These are phyloP conservation scores for Callithrix jacchus DNA, from an alignment of 2,113 vertebrate species.

Conservation along the genomic window DNA sequence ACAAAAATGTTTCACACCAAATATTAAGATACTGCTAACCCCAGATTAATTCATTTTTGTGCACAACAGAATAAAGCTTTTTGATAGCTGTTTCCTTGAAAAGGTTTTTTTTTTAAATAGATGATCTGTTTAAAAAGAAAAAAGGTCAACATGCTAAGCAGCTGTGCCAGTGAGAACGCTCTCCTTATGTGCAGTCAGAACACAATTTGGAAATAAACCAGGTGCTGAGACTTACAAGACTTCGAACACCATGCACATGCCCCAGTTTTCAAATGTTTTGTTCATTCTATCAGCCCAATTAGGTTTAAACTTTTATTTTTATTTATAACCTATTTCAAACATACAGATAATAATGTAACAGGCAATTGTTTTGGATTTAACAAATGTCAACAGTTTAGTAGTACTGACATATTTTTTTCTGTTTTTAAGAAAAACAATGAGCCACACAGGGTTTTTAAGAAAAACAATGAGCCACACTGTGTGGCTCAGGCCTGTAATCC, in stretches of 20 bases:
- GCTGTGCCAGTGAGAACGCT: background rate
- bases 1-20: background rate
- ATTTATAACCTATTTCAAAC: constrained; percentile 28
- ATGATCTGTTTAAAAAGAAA: background rate
- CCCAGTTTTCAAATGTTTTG: background rate
- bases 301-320: constrained; percentile 7
- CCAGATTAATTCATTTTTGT: background rate
- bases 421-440: background rate
- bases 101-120: background rate
- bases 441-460: background rate
- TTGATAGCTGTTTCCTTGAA: background rate
- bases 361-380: background rate
- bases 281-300: background rate
- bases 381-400: background rate
- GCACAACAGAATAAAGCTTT: background rate
- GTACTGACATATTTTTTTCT: background rate
- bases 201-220: background rate
- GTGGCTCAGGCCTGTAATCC: too few species aligned
- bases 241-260: background rate
- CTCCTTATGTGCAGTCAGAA: background rate
- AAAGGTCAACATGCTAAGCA: background rate
- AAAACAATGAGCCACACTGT: background rate
- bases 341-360: background rate
- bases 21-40: background rate
- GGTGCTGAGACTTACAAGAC: background rate